phyloP scores from a whole-genome alignment of 2,797 vertebrate species.

The Xiphorhynchus erythropygius region DNA sequence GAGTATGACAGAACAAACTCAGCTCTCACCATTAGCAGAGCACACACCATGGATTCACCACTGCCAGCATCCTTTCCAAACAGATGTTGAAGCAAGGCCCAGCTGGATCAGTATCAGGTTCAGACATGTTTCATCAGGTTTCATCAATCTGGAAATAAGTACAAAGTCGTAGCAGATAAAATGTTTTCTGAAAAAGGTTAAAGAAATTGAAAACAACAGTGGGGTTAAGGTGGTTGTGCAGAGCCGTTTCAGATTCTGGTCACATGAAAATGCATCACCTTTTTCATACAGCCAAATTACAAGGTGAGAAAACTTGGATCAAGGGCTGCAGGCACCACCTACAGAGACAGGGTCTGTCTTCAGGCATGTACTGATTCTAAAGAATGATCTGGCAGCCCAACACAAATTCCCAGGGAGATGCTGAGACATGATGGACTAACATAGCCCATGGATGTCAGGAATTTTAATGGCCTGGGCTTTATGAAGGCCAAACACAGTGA shows the following conservation, averaged over 20 bases:
- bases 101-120: not conserved
- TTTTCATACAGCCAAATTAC: not conserved
- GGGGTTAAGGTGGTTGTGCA: not conserved
- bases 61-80: not conserved
- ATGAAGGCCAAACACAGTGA: not conserved
- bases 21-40: not conserved
- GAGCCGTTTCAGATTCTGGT: not conserved
- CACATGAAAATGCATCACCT: not conserved
- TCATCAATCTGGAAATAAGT: not conserved
- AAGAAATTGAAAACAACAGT: not conserved
- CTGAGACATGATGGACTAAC: not conserved
- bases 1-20: not conserved
- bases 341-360: not conserved
- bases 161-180: not conserved
- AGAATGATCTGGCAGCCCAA: not conserved
- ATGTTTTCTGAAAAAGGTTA: not conserved
- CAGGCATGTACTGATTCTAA: fast-evolving
- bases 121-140: not conserved
- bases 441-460: not conserved
- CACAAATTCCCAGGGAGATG: not conserved
- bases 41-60: not conserved
- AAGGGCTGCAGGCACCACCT: not conserved
- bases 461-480: not conserved
- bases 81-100: not conserved
- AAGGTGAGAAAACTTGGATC: not conserved